These are phyloP conservation scores for Illadopsis cleaveri DNA, from an alignment of 2,113 vertebrate genomes.

Conservation along the genomic window DNA sequence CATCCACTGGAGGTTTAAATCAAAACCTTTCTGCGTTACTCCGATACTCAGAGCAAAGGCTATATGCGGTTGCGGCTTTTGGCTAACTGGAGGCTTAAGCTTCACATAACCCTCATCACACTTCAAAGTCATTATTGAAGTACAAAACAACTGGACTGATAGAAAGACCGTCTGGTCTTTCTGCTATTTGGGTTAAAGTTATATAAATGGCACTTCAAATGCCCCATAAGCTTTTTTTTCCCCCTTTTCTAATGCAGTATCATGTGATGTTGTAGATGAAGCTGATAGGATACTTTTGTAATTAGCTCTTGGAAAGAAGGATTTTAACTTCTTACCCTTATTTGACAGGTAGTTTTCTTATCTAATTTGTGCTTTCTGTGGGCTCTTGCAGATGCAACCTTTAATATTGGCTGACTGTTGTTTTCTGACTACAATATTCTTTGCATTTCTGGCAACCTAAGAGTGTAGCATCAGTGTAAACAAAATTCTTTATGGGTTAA, in stretches of 20 bases:
- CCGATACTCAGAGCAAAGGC: background rate
- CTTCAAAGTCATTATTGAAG: background rate
- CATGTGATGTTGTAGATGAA: background rate
- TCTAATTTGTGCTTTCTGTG: background rate
- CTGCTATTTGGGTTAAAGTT: background rate
- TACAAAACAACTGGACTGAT: background rate
- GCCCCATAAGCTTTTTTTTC: background rate
- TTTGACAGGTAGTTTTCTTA: background rate
- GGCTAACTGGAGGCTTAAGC: background rate
- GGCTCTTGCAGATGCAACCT: background rate
- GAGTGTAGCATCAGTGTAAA: background rate
- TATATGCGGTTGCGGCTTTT: background rate
- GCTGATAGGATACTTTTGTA: background rate
- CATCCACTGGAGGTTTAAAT: slow-evolving; percentile 6
- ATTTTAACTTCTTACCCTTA: background rate
- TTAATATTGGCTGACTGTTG: background rate
- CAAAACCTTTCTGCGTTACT: background rate
- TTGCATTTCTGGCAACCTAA: background rate
- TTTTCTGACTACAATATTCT: background rate
- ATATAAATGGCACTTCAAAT: background rate
- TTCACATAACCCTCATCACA: background rate
- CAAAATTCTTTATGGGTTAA: background rate
- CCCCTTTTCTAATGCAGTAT: background rate
- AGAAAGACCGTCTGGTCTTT: background rate
- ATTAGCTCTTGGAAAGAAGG: background rate